phyloP scores from a whole-genome alignment of 2,113 vertebrate species.

The Hemicordylus capensis region DNA sequence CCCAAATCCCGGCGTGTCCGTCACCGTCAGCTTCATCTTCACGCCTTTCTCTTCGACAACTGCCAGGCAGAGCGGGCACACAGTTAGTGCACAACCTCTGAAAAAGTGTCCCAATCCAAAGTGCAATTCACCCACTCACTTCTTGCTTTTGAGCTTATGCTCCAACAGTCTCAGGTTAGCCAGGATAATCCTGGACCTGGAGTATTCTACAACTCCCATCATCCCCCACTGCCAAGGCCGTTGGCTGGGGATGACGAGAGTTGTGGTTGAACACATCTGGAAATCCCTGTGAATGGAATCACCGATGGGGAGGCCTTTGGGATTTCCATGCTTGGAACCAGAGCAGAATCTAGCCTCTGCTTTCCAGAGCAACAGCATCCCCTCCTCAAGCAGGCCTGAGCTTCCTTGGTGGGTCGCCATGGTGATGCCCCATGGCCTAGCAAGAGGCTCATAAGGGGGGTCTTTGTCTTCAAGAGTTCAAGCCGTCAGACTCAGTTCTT shows the following conservation, averaged over 20 bases:
- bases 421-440: background rate
- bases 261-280: no score
- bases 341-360: background rate
- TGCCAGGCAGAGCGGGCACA: conserved; percentile 31
- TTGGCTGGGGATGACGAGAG: no score
- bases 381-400: background rate
- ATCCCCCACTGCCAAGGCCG: no score
- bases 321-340: background rate
- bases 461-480: background rate
- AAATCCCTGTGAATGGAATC: no score
- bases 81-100: background rate
- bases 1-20: conserved; percentile 87
- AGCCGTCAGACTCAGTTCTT: background rate
- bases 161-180: background rate
- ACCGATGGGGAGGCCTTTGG: no score
- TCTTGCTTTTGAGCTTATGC: background rate
- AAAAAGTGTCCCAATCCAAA: background rate
- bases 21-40: conserved; percentile 90
- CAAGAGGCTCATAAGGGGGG: background rate
- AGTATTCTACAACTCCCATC: no score
- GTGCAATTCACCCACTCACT: no score
- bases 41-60: conserved; percentile 89
- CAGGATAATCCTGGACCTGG: no score
- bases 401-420: background rate
- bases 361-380: background rate